Evolutionary conservation across 2,113 vertebrate genomes (phyloP), one percentile per base, ranked within the genome.

Genomic region (Bubo blakistoni): DNA sequence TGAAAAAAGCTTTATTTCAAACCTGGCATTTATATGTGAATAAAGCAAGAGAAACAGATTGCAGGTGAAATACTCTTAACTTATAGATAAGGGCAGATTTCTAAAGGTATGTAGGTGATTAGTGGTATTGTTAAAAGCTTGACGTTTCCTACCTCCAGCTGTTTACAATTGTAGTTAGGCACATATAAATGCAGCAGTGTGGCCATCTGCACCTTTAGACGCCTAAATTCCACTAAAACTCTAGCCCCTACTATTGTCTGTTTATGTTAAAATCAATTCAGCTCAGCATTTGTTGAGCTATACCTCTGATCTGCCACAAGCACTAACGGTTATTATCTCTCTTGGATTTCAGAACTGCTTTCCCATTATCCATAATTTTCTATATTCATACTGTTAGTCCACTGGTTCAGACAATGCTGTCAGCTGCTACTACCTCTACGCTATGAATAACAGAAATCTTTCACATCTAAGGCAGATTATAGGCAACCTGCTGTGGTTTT

Each of bases 301-400:
- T 82, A 59, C 66, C 74, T 97, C 84, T 96, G 94, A 85, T 96
- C 91, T 58, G 86, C 91, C 89, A 58, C 88, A 3, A 80, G 89
- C 54, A 69, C 94, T 11, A 69, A 70, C 1, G 40, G 92, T 91
- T 85, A 97, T 97, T 94, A 94, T 95, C 91, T 94, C 89, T 59
- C 96, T 82, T 86, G 38, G 94, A 12, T 94, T 95, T 94, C 94
- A 94, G 81, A 95, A 91, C 91, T 91, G 92, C 94, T 95, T 92
- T 69, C 95, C 96, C 91, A 96, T 97, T 97, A 97, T 97, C 92
- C 86, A 18, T 94, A 94, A 97, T 97, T 97, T 97, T 93, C 95
- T 94, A 10, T 70, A 92, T 94, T 94, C 89, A 73, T 90, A 90
- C 92, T 63, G 89, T 91, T 92, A 90, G 91, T 93, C 97, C 70